Evolutionary conservation across 2,113 vertebrate species (phyloP), one percentile per base, ranked within the genome.

Genomic region (Guaruba guarouba): DNA sequence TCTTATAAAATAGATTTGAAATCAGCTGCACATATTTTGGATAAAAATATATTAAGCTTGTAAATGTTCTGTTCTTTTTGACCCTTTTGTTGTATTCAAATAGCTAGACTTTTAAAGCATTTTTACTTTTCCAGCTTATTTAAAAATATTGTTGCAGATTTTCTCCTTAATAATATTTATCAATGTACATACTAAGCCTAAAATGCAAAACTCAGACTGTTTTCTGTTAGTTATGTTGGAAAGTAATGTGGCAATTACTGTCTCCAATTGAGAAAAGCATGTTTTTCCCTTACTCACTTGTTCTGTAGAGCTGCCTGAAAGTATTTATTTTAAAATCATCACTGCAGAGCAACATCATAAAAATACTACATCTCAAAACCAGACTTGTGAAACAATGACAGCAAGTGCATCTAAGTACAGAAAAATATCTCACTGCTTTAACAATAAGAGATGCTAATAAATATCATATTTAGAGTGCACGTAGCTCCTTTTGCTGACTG

Each of bases 311-410:
- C 68, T 96, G 68, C 51, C 82, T 77, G 71, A 52, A 86, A 81
- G n/a, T 48, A 92, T 95, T 94, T 95, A 68, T 68, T 95, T 91
- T 82, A 68, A 95, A 95, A 88, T 81, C 68, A 29, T 62, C 63
- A 81, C 41, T 33, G 52, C 37, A 90, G 67, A 95, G 20, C 41
- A 73, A 39, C 71, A 85, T 80, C 71, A 46, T 88, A 80, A 91
- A 97, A 94, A 95, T 80, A 85, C 8, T 57, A 51, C 37, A n/a
- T 83, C n/a, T 90, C 70, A 43, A 66, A 86, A 79, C 39, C 39
- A 91, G n/a, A 35, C 29, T 88, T 70, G 31, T 90, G 63, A 95
- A 93, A 41, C 61, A 86, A 54, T 70, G 68, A 80, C 46, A 95
- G 35, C 18, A 61, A 83, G 20, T 57, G 75, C 82, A 80, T 83